Evolutionary conservation across 2,797 vertebrate genomes (phyloP).

Genomic region (Carapus acus): DNA sequence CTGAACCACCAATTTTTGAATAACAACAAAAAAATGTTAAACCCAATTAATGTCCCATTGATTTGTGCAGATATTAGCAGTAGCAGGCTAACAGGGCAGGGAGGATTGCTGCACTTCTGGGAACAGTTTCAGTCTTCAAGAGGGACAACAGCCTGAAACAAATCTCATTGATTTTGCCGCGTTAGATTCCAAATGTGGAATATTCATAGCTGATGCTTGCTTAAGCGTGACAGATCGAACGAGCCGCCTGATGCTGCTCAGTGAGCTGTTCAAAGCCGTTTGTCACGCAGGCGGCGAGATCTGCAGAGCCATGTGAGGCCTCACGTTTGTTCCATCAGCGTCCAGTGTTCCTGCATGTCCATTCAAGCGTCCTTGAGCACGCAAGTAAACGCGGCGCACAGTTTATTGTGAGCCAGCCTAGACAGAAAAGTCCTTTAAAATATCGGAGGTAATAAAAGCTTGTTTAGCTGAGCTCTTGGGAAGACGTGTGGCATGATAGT

Average conservation of each 20-base stretch:
- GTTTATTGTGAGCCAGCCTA: background rate
- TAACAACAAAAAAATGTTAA: slow-evolving; percentile 21
- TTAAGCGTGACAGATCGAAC: slow-evolving; percentile 51
- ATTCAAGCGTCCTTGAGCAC: background rate
- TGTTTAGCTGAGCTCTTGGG: background rate
- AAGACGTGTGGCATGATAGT: background rate
- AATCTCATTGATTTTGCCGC: slow-evolving; percentile 49
- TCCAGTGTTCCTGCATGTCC: background rate
- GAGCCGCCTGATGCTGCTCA: slow-evolving; percentile 53
- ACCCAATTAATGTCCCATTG: slow-evolving; percentile 47
- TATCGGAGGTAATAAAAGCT: background rate
- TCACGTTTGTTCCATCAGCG: slow-evolving; percentile 4
- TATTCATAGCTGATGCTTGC: slow-evolving; percentile 53
- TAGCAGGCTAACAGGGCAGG: slow-evolving; percentile 27
- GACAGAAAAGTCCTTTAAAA: background rate
- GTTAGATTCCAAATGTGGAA: slow-evolving; percentile 53
- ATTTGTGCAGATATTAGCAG: slow-evolving; percentile 49
- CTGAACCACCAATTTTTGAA: slow-evolving; percentile 21
- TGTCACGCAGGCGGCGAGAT: slow-evolving; percentile 38
- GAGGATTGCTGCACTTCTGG: slow-evolving; percentile 17
- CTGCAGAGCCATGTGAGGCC: slow-evolving; percentile 32
- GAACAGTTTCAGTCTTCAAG: slow-evolving; percentile 28
- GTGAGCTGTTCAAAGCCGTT: slow-evolving; percentile 45
- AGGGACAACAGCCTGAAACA: slow-evolving; percentile 36
- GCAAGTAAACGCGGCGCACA: slow-evolving; percentile 2